phyloP scores from a whole-genome alignment of 1,140 invertebrate species.

The Laodelphax striatellus region DNA sequence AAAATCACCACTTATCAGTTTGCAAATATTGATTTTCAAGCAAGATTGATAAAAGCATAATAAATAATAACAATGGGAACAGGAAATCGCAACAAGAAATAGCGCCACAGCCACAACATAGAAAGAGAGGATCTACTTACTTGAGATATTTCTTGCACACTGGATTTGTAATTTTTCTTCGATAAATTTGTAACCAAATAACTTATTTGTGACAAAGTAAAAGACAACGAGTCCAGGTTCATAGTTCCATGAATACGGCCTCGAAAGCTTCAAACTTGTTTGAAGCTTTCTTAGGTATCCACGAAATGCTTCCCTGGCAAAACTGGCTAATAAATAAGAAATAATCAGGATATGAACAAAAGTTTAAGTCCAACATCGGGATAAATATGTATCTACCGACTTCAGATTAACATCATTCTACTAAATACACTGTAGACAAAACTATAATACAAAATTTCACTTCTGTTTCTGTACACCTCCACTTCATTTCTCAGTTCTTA shows the following conservation, averaged over 20 bases:
- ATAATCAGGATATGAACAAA: slow-evolving; percentile 44
- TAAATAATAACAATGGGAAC: no score
- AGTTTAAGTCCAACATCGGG: slow-evolving; percentile 52
- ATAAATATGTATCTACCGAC: slow-evolving; percentile 26
- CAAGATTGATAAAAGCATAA: no score
- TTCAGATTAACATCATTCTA: slow-evolving; percentile 28
- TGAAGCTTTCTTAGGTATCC: slow-evolving; percentile 68
- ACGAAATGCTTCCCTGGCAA: slow-evolving; percentile 43
- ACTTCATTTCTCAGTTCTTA: neutral
- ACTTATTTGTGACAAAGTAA: slow-evolving; percentile 95
- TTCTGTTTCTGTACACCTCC: neutral
- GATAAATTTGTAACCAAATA: slow-evolving; percentile 90
- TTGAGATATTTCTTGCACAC: slow-evolving; percentile 66
- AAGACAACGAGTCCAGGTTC: slow-evolving; percentile 95
- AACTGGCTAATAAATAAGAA: slow-evolving; percentile 41
- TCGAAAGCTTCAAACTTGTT: slow-evolving; percentile 71
- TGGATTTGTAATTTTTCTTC: slow-evolving; percentile 89
- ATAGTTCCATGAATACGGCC: slow-evolving; percentile 88
- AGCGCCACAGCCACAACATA: no score
- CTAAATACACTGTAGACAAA: slow-evolving; percentile 8
- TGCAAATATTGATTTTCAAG: no score
- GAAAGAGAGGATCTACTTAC: slow-evolving; percentile 37
- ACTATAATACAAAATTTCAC: slow-evolving; percentile 3
- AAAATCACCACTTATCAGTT: no score
- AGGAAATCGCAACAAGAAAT: no score